A percentile compares a stretch with the other conserved stretches of the same genome.
These are phyloP conservation scores for Mesoclemmys tuberculata DNA, from an alignment of 2,113 vertebrate species.

Conservation along the genomic window DNA sequence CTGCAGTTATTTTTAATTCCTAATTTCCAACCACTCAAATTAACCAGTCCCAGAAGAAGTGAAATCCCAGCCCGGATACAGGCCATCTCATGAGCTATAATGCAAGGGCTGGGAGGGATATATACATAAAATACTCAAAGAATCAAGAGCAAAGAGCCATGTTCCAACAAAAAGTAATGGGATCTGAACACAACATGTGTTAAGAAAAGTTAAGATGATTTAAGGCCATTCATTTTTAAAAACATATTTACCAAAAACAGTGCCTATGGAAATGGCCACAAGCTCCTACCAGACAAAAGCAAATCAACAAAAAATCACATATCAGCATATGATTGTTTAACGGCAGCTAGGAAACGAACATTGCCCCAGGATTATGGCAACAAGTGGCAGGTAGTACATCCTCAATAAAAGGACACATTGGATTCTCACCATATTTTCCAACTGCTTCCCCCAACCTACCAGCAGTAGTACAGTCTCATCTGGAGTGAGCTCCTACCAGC, in stretches of 20 bases:
- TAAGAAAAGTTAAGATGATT: background rate
- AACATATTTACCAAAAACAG: background rate
- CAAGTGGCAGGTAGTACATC: background rate
- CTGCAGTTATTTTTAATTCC: background rate
- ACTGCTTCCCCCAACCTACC: background rate
- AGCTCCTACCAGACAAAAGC: background rate
- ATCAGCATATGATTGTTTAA: background rate
- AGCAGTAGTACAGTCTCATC: background rate
- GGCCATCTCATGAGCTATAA: background rate
- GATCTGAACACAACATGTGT: background rate
- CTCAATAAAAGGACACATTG: rapidly evolving
- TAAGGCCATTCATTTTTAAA: background rate
- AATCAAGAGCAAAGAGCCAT: background rate
- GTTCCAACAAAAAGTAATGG: background rate
- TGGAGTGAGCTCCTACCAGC: background rate
- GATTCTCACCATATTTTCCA: background rate
- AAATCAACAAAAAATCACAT: background rate
- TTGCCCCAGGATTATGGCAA: background rate
- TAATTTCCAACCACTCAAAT: background rate
- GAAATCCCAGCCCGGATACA: background rate
- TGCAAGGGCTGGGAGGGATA: background rate
- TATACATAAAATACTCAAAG: background rate
- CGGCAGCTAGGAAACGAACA: background rate
- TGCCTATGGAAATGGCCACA: background rate
- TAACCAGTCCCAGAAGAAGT: background rate